Evolutionary conservation across 2,113 vertebrate species (phyloP).

Genomic region (Geococcyx californianus): DNA sequence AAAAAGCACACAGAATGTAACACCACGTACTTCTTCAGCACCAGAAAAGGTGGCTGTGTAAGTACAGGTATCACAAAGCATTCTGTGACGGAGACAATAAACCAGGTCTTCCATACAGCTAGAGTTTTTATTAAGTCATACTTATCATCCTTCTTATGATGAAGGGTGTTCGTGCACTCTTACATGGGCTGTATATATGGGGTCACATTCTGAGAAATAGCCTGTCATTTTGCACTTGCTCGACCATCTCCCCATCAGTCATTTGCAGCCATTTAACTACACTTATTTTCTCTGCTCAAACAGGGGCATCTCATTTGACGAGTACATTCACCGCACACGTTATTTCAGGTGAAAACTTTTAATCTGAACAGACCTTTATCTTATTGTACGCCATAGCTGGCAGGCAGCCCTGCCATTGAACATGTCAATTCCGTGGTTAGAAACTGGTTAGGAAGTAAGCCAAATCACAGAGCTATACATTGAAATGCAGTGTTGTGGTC

Average conservation of each 20-base stretch:
- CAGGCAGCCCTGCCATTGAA: background rate
- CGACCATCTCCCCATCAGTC: background rate
- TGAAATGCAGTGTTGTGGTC: background rate
- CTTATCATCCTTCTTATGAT: background rate
- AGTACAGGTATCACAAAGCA: background rate
- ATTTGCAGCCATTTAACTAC: background rate
- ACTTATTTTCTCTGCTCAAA: background rate
- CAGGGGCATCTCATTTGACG: background rate
- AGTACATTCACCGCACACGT: background rate
- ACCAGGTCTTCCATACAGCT: background rate
- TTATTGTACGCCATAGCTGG: background rate
- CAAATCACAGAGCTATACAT: background rate
- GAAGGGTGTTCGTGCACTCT: background rate
- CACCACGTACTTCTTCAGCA: background rate
- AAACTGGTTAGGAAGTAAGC: background rate
- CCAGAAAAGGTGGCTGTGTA: background rate
- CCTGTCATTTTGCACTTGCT: background rate
- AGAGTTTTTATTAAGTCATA: background rate
- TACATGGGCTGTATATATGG: background rate
- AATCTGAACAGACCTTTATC: background rate
- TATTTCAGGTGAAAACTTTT: background rate
- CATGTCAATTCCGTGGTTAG: background rate
- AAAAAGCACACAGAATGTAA: background rate
- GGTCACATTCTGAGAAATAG: background rate
- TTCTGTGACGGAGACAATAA: background rate